These are phyloP conservation scores for Lysiphlebus fabarum DNA, from an alignment of 1,140 invertebrate species.

Conservation along the genomic window DNA sequence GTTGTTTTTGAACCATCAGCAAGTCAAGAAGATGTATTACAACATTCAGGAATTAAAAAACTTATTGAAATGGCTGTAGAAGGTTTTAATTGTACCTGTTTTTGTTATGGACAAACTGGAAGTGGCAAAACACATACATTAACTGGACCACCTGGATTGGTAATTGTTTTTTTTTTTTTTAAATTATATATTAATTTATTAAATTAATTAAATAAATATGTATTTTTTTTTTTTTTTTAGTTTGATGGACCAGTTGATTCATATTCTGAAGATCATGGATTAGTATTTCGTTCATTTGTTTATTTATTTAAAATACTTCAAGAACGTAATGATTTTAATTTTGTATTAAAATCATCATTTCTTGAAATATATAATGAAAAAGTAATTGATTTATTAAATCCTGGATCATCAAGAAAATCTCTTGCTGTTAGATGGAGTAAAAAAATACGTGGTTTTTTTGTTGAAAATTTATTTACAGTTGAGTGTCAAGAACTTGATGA, in stretches of 20 bases:
- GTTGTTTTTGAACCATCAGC: constrained; percentile 86
- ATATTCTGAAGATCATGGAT: constrained; percentile 71
- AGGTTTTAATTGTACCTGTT: constrained; percentile 88
- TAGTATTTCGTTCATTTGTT: constrained; percentile 85
- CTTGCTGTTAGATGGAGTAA: constrained; percentile 89
- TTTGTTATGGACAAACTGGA: constrained; percentile 96
- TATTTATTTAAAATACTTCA: constrained; percentile 83
- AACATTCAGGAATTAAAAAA: constrained; percentile 79
- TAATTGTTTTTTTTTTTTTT: constrained; percentile 52
- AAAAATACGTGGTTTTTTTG: constrained; percentile 87
- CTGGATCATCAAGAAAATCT: constrained; percentile 75
- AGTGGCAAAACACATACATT: constrained; percentile 95
- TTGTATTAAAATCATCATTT: constrained; percentile 89
- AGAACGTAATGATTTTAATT: constrained; percentile 71
- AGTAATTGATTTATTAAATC: constrained; percentile 91
- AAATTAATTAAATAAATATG: constrained; percentile 13
- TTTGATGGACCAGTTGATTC: constrained; percentile 60
- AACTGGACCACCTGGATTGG: constrained; percentile 84
- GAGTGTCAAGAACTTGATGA: constrained; percentile 94
- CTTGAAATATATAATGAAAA: constrained; percentile 96
- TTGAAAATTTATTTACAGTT: constrained; percentile 92
- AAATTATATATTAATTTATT: background rate
- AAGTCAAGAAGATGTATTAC: constrained; percentile 75
- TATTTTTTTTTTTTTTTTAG: constrained; percentile 52
- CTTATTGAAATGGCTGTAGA: constrained; percentile 90